phyloP scores from a whole-genome alignment of 2,888 invertebrate species.

The Tachystola acroxantha region DNA sequence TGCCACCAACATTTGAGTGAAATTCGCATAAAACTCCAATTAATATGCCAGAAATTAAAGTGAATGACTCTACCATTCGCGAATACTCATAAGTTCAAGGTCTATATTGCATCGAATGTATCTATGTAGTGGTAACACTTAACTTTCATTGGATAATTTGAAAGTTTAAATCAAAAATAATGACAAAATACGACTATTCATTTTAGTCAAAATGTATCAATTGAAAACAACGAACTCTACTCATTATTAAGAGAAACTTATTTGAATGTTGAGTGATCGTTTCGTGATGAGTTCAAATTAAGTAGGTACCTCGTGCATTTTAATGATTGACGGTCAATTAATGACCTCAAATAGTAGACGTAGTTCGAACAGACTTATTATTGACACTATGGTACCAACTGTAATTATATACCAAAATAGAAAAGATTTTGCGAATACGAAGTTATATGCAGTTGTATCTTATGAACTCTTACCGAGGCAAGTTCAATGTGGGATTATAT shows the following conservation, averaged over 20 bases:
- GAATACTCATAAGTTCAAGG: conserved; percentile 7
- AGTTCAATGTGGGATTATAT: too few relatives aligned
- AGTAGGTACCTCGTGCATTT: background rate
- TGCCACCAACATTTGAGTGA: background rate
- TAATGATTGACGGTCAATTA: too few relatives aligned
- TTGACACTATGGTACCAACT: background rate
- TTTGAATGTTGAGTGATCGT: too few relatives aligned
- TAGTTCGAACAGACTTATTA: too few relatives aligned
- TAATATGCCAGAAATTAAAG: conserved; percentile 6
- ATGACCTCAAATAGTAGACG: background rate
- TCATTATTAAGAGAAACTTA: too few relatives aligned
- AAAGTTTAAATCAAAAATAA: too few relatives aligned
- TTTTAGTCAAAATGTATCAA: too few relatives aligned
- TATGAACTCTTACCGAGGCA: too few relatives aligned
- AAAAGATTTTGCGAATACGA: background rate
- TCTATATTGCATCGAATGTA: background rate
- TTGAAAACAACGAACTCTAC: too few relatives aligned
- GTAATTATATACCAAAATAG: background rate
- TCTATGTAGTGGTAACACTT: background rate
- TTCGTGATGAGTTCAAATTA: background rate
- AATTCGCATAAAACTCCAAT: background rate
- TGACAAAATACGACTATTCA: background rate
- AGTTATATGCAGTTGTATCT: too few relatives aligned
- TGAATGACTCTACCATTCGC: conserved; percentile 3
- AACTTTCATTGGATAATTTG: conserved; percentile 1